Conservation (phyloP, 2,888 invertebrate species). For the Parapristionchus giblindavisi region DNA sequence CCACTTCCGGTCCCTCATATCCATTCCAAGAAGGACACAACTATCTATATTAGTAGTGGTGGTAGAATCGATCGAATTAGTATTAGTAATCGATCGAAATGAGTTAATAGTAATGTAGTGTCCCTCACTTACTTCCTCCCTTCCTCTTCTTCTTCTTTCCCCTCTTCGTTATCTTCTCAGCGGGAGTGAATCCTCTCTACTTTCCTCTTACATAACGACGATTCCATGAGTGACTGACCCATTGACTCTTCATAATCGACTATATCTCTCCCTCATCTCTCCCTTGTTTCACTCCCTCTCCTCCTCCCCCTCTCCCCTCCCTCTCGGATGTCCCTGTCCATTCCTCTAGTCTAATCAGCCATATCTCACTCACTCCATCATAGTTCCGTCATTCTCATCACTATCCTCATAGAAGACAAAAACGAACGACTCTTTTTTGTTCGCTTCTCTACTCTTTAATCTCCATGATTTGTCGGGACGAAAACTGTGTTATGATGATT, state of each 20-base stretch:
- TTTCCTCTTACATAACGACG: conserved; percentile 24
- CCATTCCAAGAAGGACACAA: no score
- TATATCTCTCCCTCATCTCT: not conserved
- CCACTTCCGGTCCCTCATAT: no score
- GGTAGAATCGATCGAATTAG: no score
- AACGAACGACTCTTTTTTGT: no score
- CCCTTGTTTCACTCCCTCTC: not conserved
- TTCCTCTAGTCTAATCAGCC: not conserved
- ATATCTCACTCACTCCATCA: conserved; percentile 38
- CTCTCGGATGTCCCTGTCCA: conserved; percentile 9
- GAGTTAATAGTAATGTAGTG: no score
- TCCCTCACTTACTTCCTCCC: no score
- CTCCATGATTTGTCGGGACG: no score
- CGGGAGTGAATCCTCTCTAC: conserved; percentile 16
- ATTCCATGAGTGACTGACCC: not conserved
- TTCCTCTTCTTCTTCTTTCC: not conserved
- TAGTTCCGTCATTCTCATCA: not conserved
- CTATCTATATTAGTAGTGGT: no score
- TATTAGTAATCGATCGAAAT: no score
- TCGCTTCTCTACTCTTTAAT: no score
- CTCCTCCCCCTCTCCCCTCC: not conserved
- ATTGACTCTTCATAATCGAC: conserved; percentile 17
- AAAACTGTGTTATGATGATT: no score
- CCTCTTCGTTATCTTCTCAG: conserved; percentile 14
- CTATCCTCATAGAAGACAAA: not conserved